Evolutionary conservation across 2,888 invertebrate genomes (phyloP).

Genomic region (Scelioninae gen. 1): DNA sequence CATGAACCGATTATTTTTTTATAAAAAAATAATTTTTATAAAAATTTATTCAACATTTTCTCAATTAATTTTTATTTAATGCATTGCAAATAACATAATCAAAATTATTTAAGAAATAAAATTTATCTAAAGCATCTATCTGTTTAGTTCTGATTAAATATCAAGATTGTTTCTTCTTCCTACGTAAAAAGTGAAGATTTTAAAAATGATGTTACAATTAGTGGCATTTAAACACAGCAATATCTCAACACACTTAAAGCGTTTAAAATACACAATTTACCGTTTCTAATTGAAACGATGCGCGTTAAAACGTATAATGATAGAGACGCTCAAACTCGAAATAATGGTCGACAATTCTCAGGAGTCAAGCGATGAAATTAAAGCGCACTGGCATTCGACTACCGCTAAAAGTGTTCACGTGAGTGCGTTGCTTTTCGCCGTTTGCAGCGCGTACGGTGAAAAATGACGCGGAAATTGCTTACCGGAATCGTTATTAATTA

Average conservation of each 20-base stretch:
- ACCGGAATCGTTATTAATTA: constrained; percentile 58
- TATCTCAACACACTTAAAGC: constrained; percentile 17
- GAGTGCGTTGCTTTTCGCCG: constrained; percentile 25
- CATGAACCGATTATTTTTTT: too few relatives aligned
- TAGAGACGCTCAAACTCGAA: constrained; percentile 41
- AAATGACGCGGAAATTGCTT: constrained; percentile 57
- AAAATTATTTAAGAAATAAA: too few relatives aligned
- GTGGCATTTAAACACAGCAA: constrained; percentile 19
- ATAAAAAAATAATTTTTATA: too few relatives aligned
- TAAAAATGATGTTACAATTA: constrained; percentile 25
- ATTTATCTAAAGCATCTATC: too few relatives aligned
- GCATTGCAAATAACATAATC: not conserved
- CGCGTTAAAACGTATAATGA: constrained; percentile 49
- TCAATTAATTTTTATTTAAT: not conserved
- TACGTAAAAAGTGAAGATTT: not conserved
- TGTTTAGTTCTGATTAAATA: too few relatives aligned
- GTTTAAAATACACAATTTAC: constrained; percentile 43
- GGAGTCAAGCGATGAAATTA: constrained; percentile 45
- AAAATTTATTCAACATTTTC: too few relatives aligned
- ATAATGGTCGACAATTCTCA: constrained; percentile 56
- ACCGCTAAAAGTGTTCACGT: constrained; percentile 52
- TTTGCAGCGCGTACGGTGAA: constrained; percentile 34
- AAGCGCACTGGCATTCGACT: constrained; percentile 38
- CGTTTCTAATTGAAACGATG: constrained; percentile 52
- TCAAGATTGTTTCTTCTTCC: not conserved